Percentiles rank a stretch among this genome's conserved stretches.
Evolutionary conservation across 2,888 invertebrate genomes (phyloP).

Genomic region (Dascillus cervinus): DNA sequence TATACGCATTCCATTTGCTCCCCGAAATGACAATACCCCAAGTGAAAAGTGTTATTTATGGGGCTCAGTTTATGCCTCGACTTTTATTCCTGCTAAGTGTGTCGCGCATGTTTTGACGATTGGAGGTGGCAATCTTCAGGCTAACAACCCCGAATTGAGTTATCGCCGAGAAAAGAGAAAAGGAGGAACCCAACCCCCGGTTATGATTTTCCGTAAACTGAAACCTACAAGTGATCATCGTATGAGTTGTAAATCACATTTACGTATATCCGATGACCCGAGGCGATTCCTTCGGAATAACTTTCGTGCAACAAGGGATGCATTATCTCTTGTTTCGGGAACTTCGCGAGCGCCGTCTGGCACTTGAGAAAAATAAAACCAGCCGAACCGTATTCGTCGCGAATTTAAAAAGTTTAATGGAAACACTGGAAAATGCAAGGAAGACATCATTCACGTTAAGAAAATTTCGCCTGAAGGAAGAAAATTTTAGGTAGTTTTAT

Average conservation of each 20-base stretch:
- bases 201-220: too few species aligned
- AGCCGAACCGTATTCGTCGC: too few species aligned
- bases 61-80: slow-evolving; percentile 24
- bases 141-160: slow-evolving; percentile 1
- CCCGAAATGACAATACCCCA: slow-evolving; percentile 24
- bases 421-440: slow-evolving; percentile 6
- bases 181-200: too few species aligned
- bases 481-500: too few species aligned
- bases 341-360: too few species aligned
- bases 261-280: slow-evolving; percentile 33
- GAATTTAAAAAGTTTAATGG: too few species aligned
- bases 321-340: slow-evolving; percentile 17
- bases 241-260: slow-evolving; percentile 31
- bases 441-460: too few species aligned
- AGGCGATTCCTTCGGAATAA: slow-evolving; percentile 23
- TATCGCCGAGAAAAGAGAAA: too few species aligned
- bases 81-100: slow-evolving; percentile 31
- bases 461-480: slow-evolving; percentile 33
- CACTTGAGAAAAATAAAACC: too few species aligned
- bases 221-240: slow-evolving; percentile 9
- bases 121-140: slow-evolving; percentile 15
- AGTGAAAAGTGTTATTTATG: slow-evolving; percentile 34
- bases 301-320: slow-evolving; percentile 30
- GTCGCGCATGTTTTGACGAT: slow-evolving; percentile 21
- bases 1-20: slow-evolving; percentile 30